These are phyloP conservation scores for Dicroscelio sp. DNA, from an alignment of 2,888 invertebrate genomes.

Conservation along the genomic window DNA sequence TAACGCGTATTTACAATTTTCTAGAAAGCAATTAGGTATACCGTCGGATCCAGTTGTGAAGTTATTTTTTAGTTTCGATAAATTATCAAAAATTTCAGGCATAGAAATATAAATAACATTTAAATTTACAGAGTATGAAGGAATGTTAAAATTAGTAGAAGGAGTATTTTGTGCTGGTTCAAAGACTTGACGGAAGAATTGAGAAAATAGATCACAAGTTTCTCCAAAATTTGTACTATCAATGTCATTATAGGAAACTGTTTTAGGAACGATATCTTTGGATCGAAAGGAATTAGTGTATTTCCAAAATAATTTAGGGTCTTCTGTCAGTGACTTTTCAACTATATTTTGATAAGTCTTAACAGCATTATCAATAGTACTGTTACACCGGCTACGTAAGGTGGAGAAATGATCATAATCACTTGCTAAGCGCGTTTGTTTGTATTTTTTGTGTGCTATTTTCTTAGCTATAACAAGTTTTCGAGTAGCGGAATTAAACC, in stretches of 20 bases:
- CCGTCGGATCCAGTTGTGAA: not conserved
- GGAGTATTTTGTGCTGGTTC: not conserved
- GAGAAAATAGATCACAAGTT: not conserved
- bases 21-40: not conserved
- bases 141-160: not conserved
- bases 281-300: not conserved
- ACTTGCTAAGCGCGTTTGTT: not conserved
- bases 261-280: not conserved
- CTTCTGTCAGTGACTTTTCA: not conserved
- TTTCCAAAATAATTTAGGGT: not conserved
- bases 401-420: not conserved
- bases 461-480: constrained; percentile 4
- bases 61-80: not conserved
- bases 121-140: not conserved
- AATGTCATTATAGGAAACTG: not conserved
- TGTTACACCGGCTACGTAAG: not conserved
- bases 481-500: not conserved
- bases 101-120: not conserved
- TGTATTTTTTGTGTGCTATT: not conserved
- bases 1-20: not conserved
- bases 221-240: not conserved
- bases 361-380: not conserved
- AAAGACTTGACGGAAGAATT: not conserved
- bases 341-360: not conserved
- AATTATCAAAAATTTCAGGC: not conserved